Conservation (phyloP, 2,113 vertebrate species). For the Podarcis muralis region DNA sequence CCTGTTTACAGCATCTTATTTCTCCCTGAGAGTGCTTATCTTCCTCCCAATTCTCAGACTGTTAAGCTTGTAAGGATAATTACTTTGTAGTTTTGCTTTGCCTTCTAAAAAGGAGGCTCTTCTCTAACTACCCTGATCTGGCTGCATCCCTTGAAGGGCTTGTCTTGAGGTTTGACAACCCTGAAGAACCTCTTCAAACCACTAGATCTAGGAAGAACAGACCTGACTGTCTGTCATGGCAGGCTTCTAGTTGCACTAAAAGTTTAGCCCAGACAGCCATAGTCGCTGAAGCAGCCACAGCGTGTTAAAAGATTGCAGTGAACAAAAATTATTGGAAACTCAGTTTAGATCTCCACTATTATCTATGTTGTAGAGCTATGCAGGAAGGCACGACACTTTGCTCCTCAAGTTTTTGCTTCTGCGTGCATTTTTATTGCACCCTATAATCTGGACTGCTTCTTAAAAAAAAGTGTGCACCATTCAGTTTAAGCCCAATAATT, state of each 20-base stretch:
- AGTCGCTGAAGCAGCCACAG: neutral
- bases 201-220: neutral
- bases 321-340: neutral
- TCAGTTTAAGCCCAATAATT: slow-evolving; percentile 83
- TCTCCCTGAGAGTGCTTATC: neutral
- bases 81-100: neutral
- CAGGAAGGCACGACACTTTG: slow-evolving; percentile 51
- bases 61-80: neutral
- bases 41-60: neutral
- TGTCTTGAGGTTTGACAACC: neutral
- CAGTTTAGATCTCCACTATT: fast-evolving
- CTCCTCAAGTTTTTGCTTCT: neutral
- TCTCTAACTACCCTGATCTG: neutral
- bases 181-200: neutral
- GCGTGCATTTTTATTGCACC: fast-evolving
- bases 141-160: too few relatives aligned
- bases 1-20: neutral
- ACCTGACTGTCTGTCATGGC: neutral
- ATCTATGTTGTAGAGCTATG: neutral
- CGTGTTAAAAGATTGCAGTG: neutral
- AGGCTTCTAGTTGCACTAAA: neutral
- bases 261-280: neutral
- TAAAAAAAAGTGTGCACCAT: fast-evolving
- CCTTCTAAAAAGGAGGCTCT: neutral
- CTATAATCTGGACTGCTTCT: neutral